phyloP scores from a whole-genome alignment of 2,113 vertebrate genomes.

The Elachura formosa region DNA sequence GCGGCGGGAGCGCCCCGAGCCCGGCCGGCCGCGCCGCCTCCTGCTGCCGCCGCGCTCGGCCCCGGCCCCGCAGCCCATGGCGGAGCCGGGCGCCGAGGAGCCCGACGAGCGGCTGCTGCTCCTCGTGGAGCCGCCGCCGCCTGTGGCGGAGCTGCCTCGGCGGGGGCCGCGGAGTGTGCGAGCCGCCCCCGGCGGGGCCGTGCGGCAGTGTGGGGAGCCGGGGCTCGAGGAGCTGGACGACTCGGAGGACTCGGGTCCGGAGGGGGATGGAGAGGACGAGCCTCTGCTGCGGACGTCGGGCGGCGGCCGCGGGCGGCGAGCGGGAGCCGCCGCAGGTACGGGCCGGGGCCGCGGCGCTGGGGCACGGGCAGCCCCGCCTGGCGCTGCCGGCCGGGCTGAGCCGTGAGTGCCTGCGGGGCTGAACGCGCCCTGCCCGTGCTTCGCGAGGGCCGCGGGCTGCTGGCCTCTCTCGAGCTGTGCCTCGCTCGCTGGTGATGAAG shows the following conservation, averaged over 20 bases:
- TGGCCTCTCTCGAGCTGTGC: fast-evolving
- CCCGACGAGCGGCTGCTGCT: conserved; percentile 36
- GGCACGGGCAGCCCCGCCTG: too few species aligned
- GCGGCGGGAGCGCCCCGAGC: neutral
- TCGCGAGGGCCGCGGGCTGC: neutral
- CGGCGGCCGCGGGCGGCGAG: neutral
- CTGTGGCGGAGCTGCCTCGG: conserved; percentile 19
- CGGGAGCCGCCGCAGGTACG: neutral
- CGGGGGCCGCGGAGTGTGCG: neutral
- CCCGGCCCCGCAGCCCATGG: neutral
- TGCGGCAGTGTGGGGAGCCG: conserved; percentile 23
- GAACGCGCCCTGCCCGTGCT: too few species aligned
- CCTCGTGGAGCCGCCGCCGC: neutral
- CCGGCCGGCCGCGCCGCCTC: too few species aligned
- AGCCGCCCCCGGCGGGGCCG: conserved; percentile 58
- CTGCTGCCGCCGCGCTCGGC: too few species aligned
- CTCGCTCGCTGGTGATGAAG: fast-evolving
- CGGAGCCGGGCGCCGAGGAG: neutral
- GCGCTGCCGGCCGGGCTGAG: too few species aligned
- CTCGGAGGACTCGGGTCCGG: neutral
- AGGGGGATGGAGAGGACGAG: conserved; percentile 42
- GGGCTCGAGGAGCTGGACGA: neutral
- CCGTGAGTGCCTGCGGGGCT: too few species aligned
- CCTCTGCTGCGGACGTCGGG: neutral
- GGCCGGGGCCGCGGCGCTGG: neutral